These are phyloP conservation scores for Volucella inflata DNA, from an alignment of 2,888 invertebrate species.

Conservation along the genomic window DNA sequence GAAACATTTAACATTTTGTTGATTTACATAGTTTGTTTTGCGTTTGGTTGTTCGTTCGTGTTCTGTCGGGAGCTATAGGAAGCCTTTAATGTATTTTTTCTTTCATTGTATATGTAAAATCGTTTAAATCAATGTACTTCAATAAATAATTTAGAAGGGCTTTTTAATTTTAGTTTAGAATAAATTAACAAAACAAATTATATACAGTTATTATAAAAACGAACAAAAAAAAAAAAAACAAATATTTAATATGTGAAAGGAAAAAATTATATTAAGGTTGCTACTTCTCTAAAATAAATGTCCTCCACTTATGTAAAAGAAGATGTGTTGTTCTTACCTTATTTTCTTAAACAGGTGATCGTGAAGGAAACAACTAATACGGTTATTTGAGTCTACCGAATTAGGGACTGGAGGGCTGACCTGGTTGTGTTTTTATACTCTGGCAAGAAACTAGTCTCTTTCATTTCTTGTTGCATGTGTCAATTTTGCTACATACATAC, in stretches of 20 bases:
- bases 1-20: slow-evolving; percentile 17
- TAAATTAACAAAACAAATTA: slow-evolving; percentile 33
- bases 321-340: slow-evolving; percentile 11
- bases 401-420: too few species aligned
- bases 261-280: slow-evolving; percentile 64
- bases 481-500: too few species aligned
- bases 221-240: slow-evolving; percentile 3
- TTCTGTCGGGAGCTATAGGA: slow-evolving; percentile 19
- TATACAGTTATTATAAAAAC: slow-evolving; percentile 28
- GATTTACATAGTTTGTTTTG: slow-evolving; percentile 9
- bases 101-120: background rate
- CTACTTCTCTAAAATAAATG: slow-evolving; percentile 71
- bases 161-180: slow-evolving; percentile 49
- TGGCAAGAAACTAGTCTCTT: too few species aligned
- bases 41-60: slow-evolving; percentile 14
- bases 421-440: too few species aligned
- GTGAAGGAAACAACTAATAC: too few species aligned
- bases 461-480: too few species aligned
- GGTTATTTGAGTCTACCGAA: too few species aligned
- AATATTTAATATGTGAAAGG: slow-evolving; percentile 36
- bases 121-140: slow-evolving; percentile 32
- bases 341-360: background rate
- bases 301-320: slow-evolving; percentile 68
- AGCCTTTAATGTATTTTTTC: slow-evolving; percentile 65
- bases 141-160: slow-evolving; percentile 21